These are phyloP conservation scores for Aurelia aurita DNA, from an alignment of 30 jellyfish, hydroid and myxozoan genomes.

Conservation along the genomic window DNA sequence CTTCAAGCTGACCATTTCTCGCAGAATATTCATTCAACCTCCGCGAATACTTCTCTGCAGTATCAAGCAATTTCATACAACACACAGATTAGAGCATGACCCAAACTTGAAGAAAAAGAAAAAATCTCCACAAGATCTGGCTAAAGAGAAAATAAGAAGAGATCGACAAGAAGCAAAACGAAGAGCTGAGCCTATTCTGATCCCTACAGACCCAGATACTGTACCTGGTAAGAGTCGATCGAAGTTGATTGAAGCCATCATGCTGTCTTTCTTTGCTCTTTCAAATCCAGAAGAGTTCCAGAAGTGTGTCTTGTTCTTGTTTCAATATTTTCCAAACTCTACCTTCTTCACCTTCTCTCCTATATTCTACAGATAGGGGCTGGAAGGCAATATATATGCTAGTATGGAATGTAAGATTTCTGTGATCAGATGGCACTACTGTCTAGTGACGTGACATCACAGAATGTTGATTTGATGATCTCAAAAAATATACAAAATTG, in stretches of 20 bases:
- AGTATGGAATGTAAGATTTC: too few species aligned
- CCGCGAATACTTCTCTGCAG: not conserved
- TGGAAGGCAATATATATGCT: too few species aligned
- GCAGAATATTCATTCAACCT: not conserved
- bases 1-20: not conserved
- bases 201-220: conserved; percentile 93
- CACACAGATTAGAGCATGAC: conserved; percentile 61
- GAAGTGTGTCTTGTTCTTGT: too few species aligned
- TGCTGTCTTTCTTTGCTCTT: too few species aligned
- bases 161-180: conserved; percentile 76
- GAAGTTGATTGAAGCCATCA: not conserved
- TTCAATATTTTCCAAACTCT: too few species aligned
- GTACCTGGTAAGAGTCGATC: conserved; percentile 51
- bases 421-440: too few species aligned
- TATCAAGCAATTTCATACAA: conserved; percentile 32
- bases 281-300: too few species aligned
- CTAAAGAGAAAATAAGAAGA: conserved; percentile 54
- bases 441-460: too few species aligned
- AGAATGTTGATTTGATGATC: too few species aligned
- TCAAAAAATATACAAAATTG: too few species aligned
- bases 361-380: too few species aligned
- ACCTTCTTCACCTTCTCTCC: too few species aligned
- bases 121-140: conserved; percentile 59
- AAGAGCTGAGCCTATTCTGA: conserved; percentile 70
- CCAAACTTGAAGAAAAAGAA: conserved; percentile 87